A percentile compares a stretch with the other conserved stretches of the same genome.
Conservation (phyloP, 2,113 vertebrate species). For the Fulmarus glacialis region DNA sequence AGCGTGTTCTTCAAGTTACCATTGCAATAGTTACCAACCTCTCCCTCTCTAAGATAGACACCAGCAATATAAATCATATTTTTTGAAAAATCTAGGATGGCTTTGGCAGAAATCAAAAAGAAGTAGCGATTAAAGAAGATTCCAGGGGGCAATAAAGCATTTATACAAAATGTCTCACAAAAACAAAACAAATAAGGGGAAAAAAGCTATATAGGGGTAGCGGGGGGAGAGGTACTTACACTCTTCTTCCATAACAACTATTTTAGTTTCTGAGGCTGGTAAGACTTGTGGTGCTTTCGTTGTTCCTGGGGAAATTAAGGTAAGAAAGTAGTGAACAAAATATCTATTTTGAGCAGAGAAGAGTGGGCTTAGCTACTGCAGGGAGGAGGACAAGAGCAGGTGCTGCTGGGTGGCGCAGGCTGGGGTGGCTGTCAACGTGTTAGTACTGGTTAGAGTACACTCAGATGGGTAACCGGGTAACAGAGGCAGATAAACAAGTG, state of each 20-base stretch:
- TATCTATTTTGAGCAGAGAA: background rate
- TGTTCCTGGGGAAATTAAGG: slow-evolving; percentile 74
- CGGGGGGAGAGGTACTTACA: slow-evolving; percentile 52
- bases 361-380: slow-evolving; percentile 23
- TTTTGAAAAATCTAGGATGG: background rate
- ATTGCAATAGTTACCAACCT: background rate
- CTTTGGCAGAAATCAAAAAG: slow-evolving; percentile 2
- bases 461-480: background rate
- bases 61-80: background rate
- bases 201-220: background rate
- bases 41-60: background rate
- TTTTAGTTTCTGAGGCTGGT: slow-evolving; percentile 73
- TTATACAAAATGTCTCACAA: slow-evolving; percentile 4
- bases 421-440: background rate
- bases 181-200: background rate
- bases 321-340: slow-evolving; percentile 69
- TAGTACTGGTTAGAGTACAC: background rate
- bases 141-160: slow-evolving; percentile 23
- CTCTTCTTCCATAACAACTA: slow-evolving; percentile 75
- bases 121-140: background rate
- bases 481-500: background rate
- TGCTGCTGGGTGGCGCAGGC: background rate
- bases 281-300: slow-evolving; percentile 71
- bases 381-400: background rate
- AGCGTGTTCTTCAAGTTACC: background rate